Conservation (phyloP, 1,140 invertebrate genomes). For the Argopecten irradians region DNA sequence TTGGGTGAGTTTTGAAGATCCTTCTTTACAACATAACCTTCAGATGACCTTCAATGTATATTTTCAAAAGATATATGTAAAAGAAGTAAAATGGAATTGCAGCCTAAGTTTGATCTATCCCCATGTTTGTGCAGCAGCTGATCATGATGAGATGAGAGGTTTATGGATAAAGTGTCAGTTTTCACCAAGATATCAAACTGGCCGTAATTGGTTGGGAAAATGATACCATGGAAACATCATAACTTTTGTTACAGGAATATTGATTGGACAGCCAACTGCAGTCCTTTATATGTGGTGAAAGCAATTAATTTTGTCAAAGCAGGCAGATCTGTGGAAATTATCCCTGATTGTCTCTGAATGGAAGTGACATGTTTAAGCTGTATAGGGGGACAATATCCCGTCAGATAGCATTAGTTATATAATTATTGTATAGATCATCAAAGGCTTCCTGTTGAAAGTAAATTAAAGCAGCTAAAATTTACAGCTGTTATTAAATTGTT, state of each 20-base stretch:
- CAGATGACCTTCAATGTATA: too few relatives aligned
- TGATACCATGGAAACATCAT: background rate
- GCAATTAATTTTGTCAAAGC: background rate
- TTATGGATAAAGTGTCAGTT: background rate
- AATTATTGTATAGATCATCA: background rate
- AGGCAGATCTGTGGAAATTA: background rate
- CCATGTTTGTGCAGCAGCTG: constrained; percentile 11
- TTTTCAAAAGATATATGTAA: too few relatives aligned
- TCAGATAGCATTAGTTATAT: background rate
- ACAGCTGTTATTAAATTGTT: background rate
- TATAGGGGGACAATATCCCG: background rate
- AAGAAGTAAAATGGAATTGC: too few relatives aligned
- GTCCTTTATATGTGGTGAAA: background rate
- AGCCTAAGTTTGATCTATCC: too few relatives aligned
- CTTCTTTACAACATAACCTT: too few relatives aligned
- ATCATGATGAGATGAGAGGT: background rate
- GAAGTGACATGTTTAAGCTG: background rate
- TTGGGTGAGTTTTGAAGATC: background rate
- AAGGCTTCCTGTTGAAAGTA: background rate
- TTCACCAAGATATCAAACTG: background rate
- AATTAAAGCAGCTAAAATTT: background rate
- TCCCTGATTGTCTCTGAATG: background rate
- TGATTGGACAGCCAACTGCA: background rate
- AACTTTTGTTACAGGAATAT: background rate
- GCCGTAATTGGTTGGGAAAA: background rate